Conservation (phyloP, 2,113 vertebrate species). For the Odocoileus hemionus region DNA sequence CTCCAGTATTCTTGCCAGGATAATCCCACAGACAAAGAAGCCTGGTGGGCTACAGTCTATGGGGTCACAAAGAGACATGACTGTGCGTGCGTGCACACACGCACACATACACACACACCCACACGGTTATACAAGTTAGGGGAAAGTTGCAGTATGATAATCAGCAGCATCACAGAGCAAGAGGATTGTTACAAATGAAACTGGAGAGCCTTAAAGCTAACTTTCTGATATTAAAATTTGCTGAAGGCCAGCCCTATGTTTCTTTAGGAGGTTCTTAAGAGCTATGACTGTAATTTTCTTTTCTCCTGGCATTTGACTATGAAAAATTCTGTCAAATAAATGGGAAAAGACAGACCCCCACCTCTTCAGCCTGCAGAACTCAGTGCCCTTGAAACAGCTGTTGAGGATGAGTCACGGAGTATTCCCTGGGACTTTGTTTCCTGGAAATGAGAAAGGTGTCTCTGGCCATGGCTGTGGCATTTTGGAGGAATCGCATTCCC, state of each 20-base stretch:
- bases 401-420: not conserved
- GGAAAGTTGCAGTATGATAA: not conserved
- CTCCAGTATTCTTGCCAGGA: not conserved
- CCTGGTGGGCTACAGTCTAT: not conserved
- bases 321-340: not conserved
- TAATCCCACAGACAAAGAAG: not conserved
- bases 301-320: not conserved
- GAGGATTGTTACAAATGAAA: not conserved
- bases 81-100: accelerated
- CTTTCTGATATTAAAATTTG: not conserved
- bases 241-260: not conserved
- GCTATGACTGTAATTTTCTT: not conserved
- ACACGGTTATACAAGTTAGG: not conserved
- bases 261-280: not conserved
- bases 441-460: not conserved
- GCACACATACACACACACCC: not conserved
- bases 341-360: not conserved
- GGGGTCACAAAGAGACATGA: not conserved
- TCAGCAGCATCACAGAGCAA: not conserved
- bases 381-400: not conserved
- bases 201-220: not conserved
- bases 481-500: not conserved
- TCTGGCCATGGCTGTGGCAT: constrained; percentile 5
- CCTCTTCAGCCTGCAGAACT: not conserved
- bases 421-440: not conserved